Base-by-base conservation (phyloP, 2,888 invertebrate species). In the Watsonalla binaria region DNA sequence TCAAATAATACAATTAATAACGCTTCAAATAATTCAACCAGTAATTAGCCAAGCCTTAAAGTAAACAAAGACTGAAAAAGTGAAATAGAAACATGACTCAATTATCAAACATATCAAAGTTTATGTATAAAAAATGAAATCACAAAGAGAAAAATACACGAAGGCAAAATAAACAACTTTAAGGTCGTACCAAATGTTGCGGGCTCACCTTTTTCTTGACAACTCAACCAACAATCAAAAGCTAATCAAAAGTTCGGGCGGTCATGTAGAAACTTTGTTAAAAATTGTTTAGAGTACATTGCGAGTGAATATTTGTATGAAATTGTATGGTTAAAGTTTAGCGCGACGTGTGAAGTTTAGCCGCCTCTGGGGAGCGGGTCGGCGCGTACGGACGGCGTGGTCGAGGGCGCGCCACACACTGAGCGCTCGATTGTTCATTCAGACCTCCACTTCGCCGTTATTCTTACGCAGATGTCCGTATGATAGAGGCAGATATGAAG, bases 401-500 rank as follows among this genome's bases (percentile, higher is more conserved):
- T 59, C 80, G 82, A 73, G 71, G 63, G 80, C 82, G 75, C 79
- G 81, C 73, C 81, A 84, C 84, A 87, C 78, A 90, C 90, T 90
- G 89, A 84, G 74, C 79, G 53, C 53, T 71, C 78, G 78, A 80
- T 86, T 84, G 84, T 80, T 84, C 88, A 86, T 87, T 88, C 89
- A 84, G 74, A 65, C 72, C 83, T 81, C 76, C 73, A 67, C 78
- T 78, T 80, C 67, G 78, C 72, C 83, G 84, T 88, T 82, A 87
- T 86, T 89, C 89, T 88, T 85, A 87, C 88, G 82, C 87, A 89
- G 86, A 86, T 88, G 87, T 78, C 79, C 74, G 68, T 75, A 70
- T 80, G 76, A 82, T 78, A 72, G 72, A 76, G 71, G 63, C 74
- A 73, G 78, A 79, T 80, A 81, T 76, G 69, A 74, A 76, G 67